phyloP scores from a whole-genome alignment of 2,113 vertebrate species.

The Macrotis lagotis region DNA sequence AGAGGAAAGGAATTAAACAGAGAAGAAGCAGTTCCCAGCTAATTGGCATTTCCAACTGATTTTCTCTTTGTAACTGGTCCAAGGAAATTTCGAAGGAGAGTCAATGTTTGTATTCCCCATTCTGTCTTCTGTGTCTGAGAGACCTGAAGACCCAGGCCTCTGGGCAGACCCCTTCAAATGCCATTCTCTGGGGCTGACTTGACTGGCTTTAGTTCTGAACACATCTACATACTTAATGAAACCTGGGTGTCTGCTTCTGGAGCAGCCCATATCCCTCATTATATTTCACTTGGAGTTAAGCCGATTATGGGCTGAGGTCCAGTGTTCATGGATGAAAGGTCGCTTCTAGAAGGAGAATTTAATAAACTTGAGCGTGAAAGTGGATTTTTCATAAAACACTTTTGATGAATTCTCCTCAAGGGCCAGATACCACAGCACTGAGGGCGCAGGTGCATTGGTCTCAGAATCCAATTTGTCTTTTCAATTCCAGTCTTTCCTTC shows the following conservation, averaged over 20 bases:
- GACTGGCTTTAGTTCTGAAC: slow-evolving; percentile 72
- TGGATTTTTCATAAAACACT: slow-evolving; percentile 76
- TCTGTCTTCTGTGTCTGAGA: slow-evolving; percentile 72
- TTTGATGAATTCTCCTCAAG: slow-evolving; percentile 57
- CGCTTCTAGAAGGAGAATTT: slow-evolving; percentile 78
- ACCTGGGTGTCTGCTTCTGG: slow-evolving; percentile 76
- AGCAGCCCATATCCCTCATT: slow-evolving; percentile 74
- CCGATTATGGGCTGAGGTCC: slow-evolving; percentile 67
- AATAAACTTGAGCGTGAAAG: slow-evolving; percentile 80
- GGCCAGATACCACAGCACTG: slow-evolving; percentile 65
- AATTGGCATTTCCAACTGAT: slow-evolving; percentile 80
- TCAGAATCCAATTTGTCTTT: slow-evolving; percentile 28
- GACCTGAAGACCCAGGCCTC: slow-evolving; percentile 72
- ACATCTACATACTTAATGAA: slow-evolving; percentile 74
- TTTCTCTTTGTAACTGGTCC: slow-evolving; percentile 71
- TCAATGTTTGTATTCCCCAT: slow-evolving; percentile 73
- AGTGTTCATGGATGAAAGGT: slow-evolving; percentile 78
- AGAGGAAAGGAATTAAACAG: slow-evolving; percentile 76
- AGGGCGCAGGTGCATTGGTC: background rate
- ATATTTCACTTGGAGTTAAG: slow-evolving; percentile 83
- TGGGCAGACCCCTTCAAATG: slow-evolving; percentile 60
- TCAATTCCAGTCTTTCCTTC: slow-evolving; percentile 51
- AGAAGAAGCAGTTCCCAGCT: slow-evolving; percentile 78
- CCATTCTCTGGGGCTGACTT: slow-evolving; percentile 76
- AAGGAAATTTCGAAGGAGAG: slow-evolving; percentile 74